Evolutionary conservation across 2,888 invertebrate species (phyloP).

Genomic region (Sphaerophoria taeniata): DNA sequence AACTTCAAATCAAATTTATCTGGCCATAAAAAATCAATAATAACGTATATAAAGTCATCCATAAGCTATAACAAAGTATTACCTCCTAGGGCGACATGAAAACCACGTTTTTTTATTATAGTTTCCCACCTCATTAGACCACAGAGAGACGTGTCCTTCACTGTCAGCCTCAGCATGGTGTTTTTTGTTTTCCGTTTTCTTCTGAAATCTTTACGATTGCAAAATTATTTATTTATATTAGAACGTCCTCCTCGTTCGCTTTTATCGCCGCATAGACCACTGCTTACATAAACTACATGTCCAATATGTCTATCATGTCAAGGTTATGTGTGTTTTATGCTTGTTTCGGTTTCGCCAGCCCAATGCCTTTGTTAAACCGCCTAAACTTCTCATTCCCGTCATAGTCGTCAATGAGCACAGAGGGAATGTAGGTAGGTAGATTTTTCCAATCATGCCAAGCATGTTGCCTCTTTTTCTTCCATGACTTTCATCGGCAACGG

Average conservation of each 20-base stretch:
- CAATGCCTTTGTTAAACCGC: slow-evolving; percentile 23
- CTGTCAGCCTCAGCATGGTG: not conserved
- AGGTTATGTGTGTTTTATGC: not conserved
- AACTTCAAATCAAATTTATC: slow-evolving; percentile 18
- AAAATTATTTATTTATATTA: slow-evolving; percentile 45
- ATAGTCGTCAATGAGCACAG: not conserved
- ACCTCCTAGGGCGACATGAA: slow-evolving; percentile 23
- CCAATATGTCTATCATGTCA: slow-evolving; percentile 30
- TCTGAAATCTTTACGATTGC: slow-evolving; percentile 35
- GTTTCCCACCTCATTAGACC: slow-evolving; percentile 69
- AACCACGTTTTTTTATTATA: slow-evolving; percentile 47
- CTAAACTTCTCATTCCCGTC: not conserved
- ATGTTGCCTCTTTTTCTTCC: not conserved
- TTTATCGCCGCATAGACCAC: not conserved
- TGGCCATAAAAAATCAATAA: slow-evolving; percentile 18
- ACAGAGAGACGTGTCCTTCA: slow-evolving; percentile 61
- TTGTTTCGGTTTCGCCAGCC: slow-evolving; percentile 25
- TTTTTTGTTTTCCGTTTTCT: not conserved
- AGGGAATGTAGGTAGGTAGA: not conserved
- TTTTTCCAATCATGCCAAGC: not conserved
- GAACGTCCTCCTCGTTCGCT: slow-evolving; percentile 33
- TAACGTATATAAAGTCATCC: not conserved
- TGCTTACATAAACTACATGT: not conserved
- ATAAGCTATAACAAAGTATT: not conserved
- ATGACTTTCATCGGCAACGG: not conserved